These are phyloP conservation scores for Idaea straminata DNA, from an alignment of 2,888 invertebrate genomes.

Conservation along the genomic window DNA sequence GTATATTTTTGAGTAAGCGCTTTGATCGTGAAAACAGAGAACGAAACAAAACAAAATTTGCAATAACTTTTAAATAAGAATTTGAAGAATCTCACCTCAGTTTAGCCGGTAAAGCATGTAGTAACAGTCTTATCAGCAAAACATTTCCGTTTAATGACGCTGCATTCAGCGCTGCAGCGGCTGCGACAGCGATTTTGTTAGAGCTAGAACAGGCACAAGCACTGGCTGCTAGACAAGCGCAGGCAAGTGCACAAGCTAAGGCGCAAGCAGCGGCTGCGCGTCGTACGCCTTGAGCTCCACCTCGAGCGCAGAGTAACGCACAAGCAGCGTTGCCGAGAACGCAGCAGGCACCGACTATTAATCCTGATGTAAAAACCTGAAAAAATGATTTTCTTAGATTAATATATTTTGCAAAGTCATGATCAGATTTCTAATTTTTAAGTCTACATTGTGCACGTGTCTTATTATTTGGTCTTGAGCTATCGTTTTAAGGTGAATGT, in stretches of 20 bases:
- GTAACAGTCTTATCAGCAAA: conserved; percentile 57
- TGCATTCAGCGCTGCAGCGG: conserved; percentile 66
- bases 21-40: too few relatives aligned
- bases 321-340: conserved; percentile 66
- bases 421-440: too few relatives aligned
- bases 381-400: conserved; percentile 3
- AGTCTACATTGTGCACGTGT: too few relatives aligned
- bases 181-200: conserved; percentile 59
- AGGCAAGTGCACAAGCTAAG: conserved; percentile 59
- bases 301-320: conserved; percentile 54
- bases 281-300: conserved; percentile 61
- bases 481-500: too few relatives aligned
- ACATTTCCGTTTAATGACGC: conserved; percentile 72
- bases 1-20: too few relatives aligned
- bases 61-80: too few relatives aligned
- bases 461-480: too few relatives aligned
- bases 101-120: conserved; percentile 67
- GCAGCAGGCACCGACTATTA: conserved; percentile 69
- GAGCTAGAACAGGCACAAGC: conserved; percentile 59
- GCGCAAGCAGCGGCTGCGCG: conserved; percentile 64
- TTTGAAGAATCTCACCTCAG: conserved; percentile 47
- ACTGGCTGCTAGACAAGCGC: conserved; percentile 57
- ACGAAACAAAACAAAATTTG: too few relatives aligned
- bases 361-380: conserved; percentile 67
- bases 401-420: too few relatives aligned